phyloP scores from a whole-genome alignment of 2,888 invertebrate species.

The Cantharis nigra region DNA sequence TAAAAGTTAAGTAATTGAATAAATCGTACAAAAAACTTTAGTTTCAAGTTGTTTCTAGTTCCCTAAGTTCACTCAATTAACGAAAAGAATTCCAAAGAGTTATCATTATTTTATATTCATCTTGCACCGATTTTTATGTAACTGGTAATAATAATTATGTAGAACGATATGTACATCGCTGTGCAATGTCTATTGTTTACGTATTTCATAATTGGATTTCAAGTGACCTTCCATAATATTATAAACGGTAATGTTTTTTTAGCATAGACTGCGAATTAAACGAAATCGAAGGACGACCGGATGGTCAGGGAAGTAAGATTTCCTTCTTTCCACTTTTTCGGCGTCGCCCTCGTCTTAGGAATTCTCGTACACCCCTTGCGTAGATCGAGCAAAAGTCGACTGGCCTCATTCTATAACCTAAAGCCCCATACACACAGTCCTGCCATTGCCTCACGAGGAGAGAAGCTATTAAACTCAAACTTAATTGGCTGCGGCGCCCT shows the following conservation, averaged over 20 bases:
- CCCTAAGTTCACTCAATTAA: background rate
- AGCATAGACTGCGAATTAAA: background rate
- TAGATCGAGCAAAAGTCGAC: background rate
- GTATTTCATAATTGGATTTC: background rate
- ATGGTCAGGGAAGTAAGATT: background rate
- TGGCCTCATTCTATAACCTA: background rate
- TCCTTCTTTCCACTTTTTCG: background rate
- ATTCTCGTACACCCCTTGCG: background rate
- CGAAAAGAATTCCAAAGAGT: background rate
- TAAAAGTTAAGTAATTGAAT: background rate
- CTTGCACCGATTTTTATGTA: background rate
- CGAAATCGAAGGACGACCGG: background rate
- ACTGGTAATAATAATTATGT: background rate
- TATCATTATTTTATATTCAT: background rate
- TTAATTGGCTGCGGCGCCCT: no score
- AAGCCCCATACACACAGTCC: no score
- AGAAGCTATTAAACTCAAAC: no score
- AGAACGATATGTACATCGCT: background rate
- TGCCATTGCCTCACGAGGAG: no score
- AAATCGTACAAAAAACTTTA: background rate
- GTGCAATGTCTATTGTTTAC: background rate
- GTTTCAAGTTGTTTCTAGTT: background rate
- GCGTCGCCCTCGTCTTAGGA: background rate
- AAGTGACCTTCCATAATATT: background rate
- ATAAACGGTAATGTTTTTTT: background rate